Evolutionary conservation across 2,113 vertebrate species (phyloP).

Genomic region (Balaeniceps rex): DNA sequence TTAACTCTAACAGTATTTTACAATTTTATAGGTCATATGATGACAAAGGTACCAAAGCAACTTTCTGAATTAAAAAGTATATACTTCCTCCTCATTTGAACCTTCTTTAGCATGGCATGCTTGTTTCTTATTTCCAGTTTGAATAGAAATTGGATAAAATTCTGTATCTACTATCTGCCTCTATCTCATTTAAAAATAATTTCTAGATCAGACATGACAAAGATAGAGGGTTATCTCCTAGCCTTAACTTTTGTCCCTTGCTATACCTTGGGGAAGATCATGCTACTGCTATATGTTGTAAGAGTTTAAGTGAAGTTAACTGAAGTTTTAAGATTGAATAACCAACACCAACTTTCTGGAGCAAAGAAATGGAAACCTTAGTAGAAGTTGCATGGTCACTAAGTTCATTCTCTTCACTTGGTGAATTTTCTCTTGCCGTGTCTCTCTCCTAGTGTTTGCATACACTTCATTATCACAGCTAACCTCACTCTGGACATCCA

Average conservation of each 20-base stretch:
- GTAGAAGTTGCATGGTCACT: neutral
- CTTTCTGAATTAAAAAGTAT: neutral
- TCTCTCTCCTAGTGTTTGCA: neutral
- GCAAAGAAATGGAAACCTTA: neutral
- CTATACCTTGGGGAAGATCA: neutral
- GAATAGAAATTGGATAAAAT: neutral
- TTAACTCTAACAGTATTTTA: neutral
- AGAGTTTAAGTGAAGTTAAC: neutral
- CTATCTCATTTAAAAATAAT: neutral
- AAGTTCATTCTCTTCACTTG: neutral
- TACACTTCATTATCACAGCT: neutral
- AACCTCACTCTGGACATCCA: neutral
- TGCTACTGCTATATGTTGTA: neutral
- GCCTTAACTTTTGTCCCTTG: neutral
- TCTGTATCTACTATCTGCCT: neutral
- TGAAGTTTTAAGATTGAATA: neutral
- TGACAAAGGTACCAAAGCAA: neutral
- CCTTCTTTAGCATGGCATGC: neutral
- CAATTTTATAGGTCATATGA: neutral
- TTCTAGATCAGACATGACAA: neutral
- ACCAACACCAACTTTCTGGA: neutral
- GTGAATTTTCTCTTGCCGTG: neutral
- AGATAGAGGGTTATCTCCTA: neutral
- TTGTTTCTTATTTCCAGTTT: neutral
- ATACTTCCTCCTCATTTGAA: neutral